Percentiles rank a stretch among this genome's conserved stretches.
Conservation (phyloP, 2,797 vertebrate species). For the Clarias pachynema region DNA sequence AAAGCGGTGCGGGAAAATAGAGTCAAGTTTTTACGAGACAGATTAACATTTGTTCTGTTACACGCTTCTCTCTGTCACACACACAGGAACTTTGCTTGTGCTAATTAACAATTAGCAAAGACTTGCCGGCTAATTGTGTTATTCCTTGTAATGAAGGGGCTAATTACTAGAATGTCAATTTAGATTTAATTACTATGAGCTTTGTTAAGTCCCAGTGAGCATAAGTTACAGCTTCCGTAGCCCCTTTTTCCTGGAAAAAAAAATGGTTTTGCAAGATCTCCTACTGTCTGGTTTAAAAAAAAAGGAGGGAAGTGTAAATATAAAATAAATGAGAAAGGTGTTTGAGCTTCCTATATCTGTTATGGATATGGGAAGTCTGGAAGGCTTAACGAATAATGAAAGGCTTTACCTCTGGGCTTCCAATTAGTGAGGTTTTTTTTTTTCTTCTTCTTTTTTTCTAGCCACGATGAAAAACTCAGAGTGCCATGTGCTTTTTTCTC, state of each 20-base stretch:
- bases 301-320: slow-evolving; percentile 65
- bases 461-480: neutral
- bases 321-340: slow-evolving; percentile 68
- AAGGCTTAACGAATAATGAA: slow-evolving; percentile 75
- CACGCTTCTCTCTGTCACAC: slow-evolving; percentile 77
- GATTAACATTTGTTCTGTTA: slow-evolving; percentile 85
- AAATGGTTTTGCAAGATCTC: slow-evolving; percentile 54
- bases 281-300: slow-evolving; percentile 56
- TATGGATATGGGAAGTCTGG: slow-evolving; percentile 58
- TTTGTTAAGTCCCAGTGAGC: slow-evolving; percentile 87
- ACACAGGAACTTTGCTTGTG: slow-evolving; percentile 87
- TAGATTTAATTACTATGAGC: slow-evolving; percentile 98
- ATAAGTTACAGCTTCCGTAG: slow-evolving; percentile 74
- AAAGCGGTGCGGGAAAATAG: slow-evolving; percentile 28
- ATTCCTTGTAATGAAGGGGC: slow-evolving; percentile 99
- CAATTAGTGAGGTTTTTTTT: slow-evolving; percentile 71
- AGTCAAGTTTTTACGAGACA: slow-evolving; percentile 75
- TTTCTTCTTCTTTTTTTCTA: slow-evolving; percentile 51
- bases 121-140: slow-evolving; percentile 95
- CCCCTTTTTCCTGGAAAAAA: slow-evolving; percentile 54
- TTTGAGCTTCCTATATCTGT: slow-evolving; percentile 55
- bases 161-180: slow-evolving; percentile 99
- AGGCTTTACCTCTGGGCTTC: slow-evolving; percentile 72
- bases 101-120: slow-evolving; percentile 97
- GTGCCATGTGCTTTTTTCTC: slow-evolving; percentile 20